Percentiles rank a stretch among this genome's conserved stretches.
Evolutionary conservation across 2,113 vertebrate species (phyloP).

Genomic region (Oceanites oceanicus): DNA sequence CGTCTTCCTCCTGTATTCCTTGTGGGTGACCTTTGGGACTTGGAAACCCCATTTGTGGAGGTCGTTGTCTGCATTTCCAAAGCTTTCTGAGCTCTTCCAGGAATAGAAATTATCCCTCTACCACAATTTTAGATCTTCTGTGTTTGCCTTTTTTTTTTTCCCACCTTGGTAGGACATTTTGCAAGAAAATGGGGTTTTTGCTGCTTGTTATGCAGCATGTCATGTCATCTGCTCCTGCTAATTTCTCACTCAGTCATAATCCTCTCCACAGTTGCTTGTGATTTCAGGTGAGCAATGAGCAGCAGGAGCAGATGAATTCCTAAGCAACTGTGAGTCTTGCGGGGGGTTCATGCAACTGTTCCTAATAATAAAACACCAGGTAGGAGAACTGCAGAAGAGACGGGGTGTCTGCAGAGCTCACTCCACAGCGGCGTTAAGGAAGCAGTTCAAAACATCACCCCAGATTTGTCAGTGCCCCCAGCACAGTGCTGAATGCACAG

Average conservation of each 20-base stretch:
- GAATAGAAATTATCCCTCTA: conserved; percentile 4
- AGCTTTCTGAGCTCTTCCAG: conserved; percentile 2
- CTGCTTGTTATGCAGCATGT: conserved; percentile 25
- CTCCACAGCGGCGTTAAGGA: not conserved
- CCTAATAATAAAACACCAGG: conserved; percentile 44
- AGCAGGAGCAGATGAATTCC: conserved; percentile 62
- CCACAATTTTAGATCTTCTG: not conserved
- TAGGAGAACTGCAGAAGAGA: conserved; percentile 10
- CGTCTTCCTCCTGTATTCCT: not conserved
- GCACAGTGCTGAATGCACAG: not conserved
- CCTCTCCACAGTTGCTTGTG: conserved; percentile 56
- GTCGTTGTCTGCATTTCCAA: conserved; percentile 17
- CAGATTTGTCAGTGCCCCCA: not conserved
- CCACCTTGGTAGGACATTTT: conserved; percentile 26
- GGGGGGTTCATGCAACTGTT: not conserved
- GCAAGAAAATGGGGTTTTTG: not conserved
- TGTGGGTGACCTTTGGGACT: not conserved
- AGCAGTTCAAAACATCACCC: not conserved
- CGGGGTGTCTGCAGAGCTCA: not conserved
- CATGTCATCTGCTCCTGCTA: conserved; percentile 54
- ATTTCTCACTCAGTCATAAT: conserved; percentile 63
- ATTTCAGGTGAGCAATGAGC: conserved; percentile 61
- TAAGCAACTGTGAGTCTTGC: conserved; percentile 39
- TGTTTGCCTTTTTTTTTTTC: not conserved
- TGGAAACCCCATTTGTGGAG: not conserved